Base-by-base conservation (phyloP, 2,888 invertebrate genomes). In the Drosophila fungiperda region DNA sequence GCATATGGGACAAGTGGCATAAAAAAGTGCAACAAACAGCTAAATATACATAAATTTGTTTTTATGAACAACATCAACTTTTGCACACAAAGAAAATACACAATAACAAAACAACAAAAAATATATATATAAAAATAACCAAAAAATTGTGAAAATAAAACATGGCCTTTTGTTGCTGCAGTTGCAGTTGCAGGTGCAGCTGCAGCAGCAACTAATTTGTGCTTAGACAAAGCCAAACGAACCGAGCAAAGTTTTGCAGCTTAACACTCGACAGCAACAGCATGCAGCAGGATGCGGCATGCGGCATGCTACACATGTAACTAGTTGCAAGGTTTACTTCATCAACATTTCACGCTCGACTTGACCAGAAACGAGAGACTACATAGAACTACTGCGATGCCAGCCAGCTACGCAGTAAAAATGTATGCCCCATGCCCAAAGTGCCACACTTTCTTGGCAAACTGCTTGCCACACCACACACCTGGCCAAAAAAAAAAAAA, bases 301-400 rank as follows among this genome's bases (percentile, higher is more conserved):
- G 26, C 26, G 6, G 69, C 48, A 49, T 61, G 69, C 68, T 59
- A 80, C 68, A 64, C 82, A 85, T 81, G 78, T 74, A 74, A 71
- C 78, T 67, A 73, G 78, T 66, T 78, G 63, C 73, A 64, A 82
- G 82, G 55, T 38, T 73, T 85, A 87, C 84, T 88, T 88, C 87
- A 89, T 88, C 87, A 86, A 88, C 87, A 88, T 86, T 89, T 88
- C 77, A 84, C 86, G 76, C 80, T 86, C 76, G 81, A 87, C 78
- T 89, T 87, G 86, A 55, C 38, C 40, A 49, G 57, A 23, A 20
- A 45, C 29, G 32, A 35, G 32, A 35, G 72, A 70, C 65, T 60
- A 59, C 63, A 69, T 73, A 64, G 50, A 72, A 69, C n/a, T n/a
- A n/a, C n/a, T 71, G 66, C 60, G 35, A 40, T 68, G 68, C 68